Conservation (phyloP, 2,113 vertebrate genomes). For the Agelaius tricolor region DNA sequence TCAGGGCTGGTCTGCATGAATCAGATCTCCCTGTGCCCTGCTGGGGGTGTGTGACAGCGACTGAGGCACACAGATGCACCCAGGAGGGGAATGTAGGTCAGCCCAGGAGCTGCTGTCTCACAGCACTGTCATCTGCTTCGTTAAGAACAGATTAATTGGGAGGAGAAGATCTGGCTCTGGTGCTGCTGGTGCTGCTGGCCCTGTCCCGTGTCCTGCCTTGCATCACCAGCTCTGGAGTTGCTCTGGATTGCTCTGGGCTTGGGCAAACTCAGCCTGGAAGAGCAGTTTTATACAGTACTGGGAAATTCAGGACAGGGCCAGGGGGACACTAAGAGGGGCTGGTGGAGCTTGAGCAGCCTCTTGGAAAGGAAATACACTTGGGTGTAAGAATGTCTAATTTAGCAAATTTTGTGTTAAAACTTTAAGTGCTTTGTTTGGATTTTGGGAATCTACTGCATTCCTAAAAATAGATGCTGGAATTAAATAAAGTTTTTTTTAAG, state of each 20-base stretch:
- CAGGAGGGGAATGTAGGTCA: constrained; percentile 22
- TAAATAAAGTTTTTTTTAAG: not conserved
- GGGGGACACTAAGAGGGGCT: not conserved
- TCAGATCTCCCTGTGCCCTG: not conserved
- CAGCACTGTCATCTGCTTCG: constrained; percentile 2
- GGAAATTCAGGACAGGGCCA: fast-evolving
- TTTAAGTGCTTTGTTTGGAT: not conserved
- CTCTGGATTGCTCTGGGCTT: fast-evolving
- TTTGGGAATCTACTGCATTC: not conserved
- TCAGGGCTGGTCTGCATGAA: not conserved
- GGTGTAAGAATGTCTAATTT: not conserved
- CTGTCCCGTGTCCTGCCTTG: not conserved
- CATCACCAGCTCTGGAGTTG: not conserved
- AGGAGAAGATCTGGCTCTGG: not conserved
- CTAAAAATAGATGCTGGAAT: not conserved
- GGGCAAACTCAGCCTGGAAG: not conserved
- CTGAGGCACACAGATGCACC: not conserved
- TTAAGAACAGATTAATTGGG: constrained; percentile 16
- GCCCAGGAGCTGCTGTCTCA: not conserved
- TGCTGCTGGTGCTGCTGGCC: not conserved
- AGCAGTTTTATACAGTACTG: fast-evolving
- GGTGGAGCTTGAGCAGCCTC: not conserved
- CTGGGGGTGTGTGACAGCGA: fast-evolving
- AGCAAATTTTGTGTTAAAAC: not conserved
- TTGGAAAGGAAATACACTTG: not conserved